A percentile compares a stretch with the other conserved stretches of the same genome.
These are phyloP conservation scores for Leucania comma DNA, from an alignment of 2,888 invertebrate species.

Conservation along the genomic window DNA sequence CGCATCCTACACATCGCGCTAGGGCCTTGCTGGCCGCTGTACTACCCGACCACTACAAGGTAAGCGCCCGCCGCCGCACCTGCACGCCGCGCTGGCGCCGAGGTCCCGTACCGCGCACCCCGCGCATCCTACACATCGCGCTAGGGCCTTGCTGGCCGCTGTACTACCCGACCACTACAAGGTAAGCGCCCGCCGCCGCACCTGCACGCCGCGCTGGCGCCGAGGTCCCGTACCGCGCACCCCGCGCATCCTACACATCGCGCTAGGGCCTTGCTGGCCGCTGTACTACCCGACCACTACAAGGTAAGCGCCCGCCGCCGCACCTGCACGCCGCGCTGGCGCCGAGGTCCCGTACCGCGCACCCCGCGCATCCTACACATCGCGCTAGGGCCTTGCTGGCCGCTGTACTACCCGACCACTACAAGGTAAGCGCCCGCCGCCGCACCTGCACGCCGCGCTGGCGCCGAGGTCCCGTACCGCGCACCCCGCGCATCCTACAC, in stretches of 20 bases:
- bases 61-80: constrained; percentile 50
- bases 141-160: constrained; percentile 39
- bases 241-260: constrained; percentile 66
- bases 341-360: constrained; percentile 1
- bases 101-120: neutral
- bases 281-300: constrained; percentile 44
- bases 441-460: constrained; percentile 77
- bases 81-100: constrained; percentile 77
- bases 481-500: constrained; percentile 17
- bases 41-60: constrained; percentile 46
- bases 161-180: constrained; percentile 47
- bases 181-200: constrained; percentile 44
- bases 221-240: neutral
- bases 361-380: constrained; percentile 23
- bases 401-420: constrained; percentile 42
- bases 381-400: constrained; percentile 69
- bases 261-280: constrained; percentile 40
- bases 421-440: constrained; percentile 45
- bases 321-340: constrained; percentile 77
- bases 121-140: constrained; percentile 66
- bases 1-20: constrained; percentile 66
- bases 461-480: constrained; percentile 11
- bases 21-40: constrained; percentile 43
- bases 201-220: constrained; percentile 77
- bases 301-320: constrained; percentile 47